Conservation (phyloP, 2,113 vertebrate species). For the Ramphastos sulfuratus region DNA sequence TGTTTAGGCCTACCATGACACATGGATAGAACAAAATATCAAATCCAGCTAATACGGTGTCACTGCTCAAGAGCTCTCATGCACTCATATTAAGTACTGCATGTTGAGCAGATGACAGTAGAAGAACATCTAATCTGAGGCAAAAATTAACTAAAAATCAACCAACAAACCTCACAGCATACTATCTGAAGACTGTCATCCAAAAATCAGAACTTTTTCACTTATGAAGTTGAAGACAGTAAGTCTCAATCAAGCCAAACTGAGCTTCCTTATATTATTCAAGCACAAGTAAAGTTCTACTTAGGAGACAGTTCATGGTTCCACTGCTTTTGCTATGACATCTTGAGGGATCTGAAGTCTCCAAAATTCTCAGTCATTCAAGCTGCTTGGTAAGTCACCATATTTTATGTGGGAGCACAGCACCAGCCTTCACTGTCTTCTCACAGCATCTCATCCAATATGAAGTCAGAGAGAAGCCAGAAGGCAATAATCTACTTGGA, state of each 20-base stretch:
- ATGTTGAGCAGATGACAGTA: neutral
- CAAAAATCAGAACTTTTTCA: neutral
- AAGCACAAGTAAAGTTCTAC: neutral
- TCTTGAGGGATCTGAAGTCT: neutral
- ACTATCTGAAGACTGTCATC: neutral
- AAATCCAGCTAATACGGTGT: neutral
- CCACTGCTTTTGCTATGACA: neutral
- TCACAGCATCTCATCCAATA: neutral
- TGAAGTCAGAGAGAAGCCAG: neutral
- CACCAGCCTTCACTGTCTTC: neutral
- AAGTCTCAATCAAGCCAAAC: neutral
- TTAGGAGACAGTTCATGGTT: neutral
- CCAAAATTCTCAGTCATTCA: neutral
- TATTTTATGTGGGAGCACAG: neutral
- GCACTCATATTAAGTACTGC: neutral
- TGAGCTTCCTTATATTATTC: neutral
- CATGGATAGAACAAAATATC: neutral
- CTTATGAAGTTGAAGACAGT: neutral
- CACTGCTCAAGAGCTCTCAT: neutral
- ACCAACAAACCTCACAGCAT: neutral
- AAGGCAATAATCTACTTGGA: neutral
- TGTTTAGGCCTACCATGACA: no score
- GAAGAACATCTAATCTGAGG: neutral
- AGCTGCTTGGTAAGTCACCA: neutral
- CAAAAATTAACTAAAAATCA: neutral